Base-by-base conservation (phyloP, 2,888 invertebrate species). In the Rhopalosiphum nymphaeae region DNA sequence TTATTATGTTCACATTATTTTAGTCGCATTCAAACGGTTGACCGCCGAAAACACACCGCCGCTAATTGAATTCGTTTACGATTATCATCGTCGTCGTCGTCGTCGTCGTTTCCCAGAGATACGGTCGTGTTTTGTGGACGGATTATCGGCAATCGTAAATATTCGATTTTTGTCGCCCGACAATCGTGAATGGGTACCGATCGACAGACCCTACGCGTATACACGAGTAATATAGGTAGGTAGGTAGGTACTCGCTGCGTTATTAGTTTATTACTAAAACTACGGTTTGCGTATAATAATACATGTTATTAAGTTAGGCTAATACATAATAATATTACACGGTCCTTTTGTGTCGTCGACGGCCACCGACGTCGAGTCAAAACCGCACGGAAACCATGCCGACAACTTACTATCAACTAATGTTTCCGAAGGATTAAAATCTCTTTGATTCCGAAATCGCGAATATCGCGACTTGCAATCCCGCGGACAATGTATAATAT, bases 81-180 rank as follows among this genome's bases (percentile, higher is more conserved):
- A 85, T 91, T 85, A 84, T n/a, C 53, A 42, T 67, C 85, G 67
- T 56, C 49, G n/a, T 85, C 84, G 67, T n/a, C 53, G 36, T 49
- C 49, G n/a, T 57, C 56, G 90, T 67, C 78, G 46, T 53, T 91
- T 91, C 53, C 91, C 78, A 84, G 91, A 78, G 91, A 53, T 61
- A 57, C 86, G 86, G 91, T 85, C 91, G 91, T 85, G 91, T 91
- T 91, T 86, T 91, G 91, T 57, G 91, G 91, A 91, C 91, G 91
- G 91, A 91, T 91, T 91, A 91, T 91, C 91, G 91, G 57, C 93
- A 78, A 89, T 93, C 93, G 93, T 93, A 93, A 93, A 93, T 89
- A 56, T 67, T n/a, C 93, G 93, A 84, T 89, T 89, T 93, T 93
- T 57, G 89, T 89, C 93, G 88, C 89, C 93, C 93, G 85, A 42